phyloP scores from a whole-genome alignment of 2,113 vertebrate genomes.

The Paratilapia polleni region DNA sequence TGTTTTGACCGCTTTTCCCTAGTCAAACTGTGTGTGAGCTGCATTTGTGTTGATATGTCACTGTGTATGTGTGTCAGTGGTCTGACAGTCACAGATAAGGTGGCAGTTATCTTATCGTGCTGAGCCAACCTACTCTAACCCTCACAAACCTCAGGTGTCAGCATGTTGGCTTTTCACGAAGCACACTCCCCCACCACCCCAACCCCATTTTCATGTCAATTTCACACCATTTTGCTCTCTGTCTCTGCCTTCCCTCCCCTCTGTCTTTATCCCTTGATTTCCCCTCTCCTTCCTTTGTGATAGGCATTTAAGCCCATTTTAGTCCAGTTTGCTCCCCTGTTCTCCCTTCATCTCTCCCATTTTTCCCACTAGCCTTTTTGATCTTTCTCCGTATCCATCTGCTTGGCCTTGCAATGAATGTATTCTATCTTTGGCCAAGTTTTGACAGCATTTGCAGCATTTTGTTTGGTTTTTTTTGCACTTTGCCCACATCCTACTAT shows the following conservation, averaged over 20 bases:
- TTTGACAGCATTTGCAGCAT: slow-evolving; percentile 8
- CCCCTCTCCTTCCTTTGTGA: slow-evolving; percentile 27
- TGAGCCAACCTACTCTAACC: slow-evolving; percentile 64
- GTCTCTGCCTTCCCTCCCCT: slow-evolving; percentile 12
- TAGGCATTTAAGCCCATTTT: slow-evolving; percentile 44
- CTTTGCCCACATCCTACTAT: background rate
- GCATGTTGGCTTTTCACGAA: slow-evolving; percentile 33
- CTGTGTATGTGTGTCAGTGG: slow-evolving; percentile 34
- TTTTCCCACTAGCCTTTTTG: slow-evolving; percentile 6
- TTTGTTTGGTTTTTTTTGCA: slow-evolving; percentile 5
- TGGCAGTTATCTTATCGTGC: slow-evolving; percentile 69
- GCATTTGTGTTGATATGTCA: slow-evolving; percentile 43
- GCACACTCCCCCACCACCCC: slow-evolving; percentile 8
- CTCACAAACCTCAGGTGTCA: slow-evolving; percentile 67
- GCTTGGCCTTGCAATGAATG: slow-evolving; percentile 26
- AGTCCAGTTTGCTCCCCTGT: slow-evolving; percentile 20
- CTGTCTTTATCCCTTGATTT: background rate
- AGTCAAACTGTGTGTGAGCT: slow-evolving; percentile 40
- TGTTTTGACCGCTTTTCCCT: slow-evolving; percentile 22
- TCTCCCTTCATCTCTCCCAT: background rate
- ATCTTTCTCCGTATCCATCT: slow-evolving; percentile 39
- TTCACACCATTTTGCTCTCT: slow-evolving; percentile 51
- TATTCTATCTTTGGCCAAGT: slow-evolving; percentile 34
- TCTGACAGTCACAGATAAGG: slow-evolving; percentile 73
- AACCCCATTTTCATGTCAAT: slow-evolving; percentile 68